Conservation (phyloP, 2,113 vertebrate genomes). For the Otocyon megalotis region DNA sequence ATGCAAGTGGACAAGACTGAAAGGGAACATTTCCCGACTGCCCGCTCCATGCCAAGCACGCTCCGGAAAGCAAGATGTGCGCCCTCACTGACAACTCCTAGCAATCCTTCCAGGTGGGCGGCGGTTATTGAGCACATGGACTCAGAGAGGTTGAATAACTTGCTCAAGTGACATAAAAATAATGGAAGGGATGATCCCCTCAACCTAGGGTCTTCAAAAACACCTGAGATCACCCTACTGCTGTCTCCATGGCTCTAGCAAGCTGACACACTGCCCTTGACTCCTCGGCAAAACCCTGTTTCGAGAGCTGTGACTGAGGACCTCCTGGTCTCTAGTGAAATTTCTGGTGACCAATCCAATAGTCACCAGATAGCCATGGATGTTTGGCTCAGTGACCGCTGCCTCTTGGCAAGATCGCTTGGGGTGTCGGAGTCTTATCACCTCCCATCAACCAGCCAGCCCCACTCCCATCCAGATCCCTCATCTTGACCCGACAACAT, state of each 20-base stretch:
- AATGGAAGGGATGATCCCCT: not conserved
- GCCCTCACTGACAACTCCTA: fast-evolving
- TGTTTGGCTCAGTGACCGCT: fast-evolving
- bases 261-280: not conserved
- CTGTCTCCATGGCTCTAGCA: not conserved
- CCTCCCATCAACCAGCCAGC: fast-evolving
- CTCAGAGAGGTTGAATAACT: not conserved
- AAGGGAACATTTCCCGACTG: not conserved
- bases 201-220: not conserved
- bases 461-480: fast-evolving
- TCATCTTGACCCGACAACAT: not conserved
- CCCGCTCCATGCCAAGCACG: fast-evolving
- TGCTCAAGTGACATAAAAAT: not conserved
- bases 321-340: not conserved
- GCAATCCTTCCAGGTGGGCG: not conserved
- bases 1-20: not conserved
- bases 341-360: not conserved
- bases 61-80: fast-evolving
- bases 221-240: fast-evolving
- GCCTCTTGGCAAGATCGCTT: fast-evolving
- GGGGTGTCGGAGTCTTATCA: fast-evolving
- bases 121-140: not conserved
- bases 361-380: fast-evolving
- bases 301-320: not conserved
- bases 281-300: not conserved